These are phyloP conservation scores for Caenorhabditis becei DNA, from an alignment of 2,888 invertebrate species.

Conservation along the genomic window DNA sequence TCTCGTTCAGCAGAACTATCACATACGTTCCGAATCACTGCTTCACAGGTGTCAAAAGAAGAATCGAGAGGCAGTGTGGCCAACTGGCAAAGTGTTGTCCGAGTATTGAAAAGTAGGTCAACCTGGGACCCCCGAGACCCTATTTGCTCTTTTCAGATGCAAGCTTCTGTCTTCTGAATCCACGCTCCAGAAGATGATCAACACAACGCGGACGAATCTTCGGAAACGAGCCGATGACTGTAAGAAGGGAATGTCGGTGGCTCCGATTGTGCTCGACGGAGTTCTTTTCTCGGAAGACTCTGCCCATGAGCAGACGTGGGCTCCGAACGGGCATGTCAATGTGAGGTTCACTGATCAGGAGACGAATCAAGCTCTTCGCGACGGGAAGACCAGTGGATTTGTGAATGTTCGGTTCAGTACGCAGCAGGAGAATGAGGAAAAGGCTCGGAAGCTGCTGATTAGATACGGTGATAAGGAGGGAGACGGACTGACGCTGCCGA, in stretches of 20 bases:
- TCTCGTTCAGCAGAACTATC: constrained; percentile 68
- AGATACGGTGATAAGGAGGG: constrained; percentile 50
- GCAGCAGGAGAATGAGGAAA: constrained; percentile 53
- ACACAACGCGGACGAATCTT: constrained; percentile 58
- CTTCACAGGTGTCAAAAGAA: constrained; percentile 71
- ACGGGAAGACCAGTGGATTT: constrained; percentile 37
- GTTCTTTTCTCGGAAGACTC: constrained; percentile 38
- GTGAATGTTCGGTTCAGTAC: constrained; percentile 66
- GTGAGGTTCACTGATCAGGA: constrained; percentile 59
- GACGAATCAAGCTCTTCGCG: constrained; percentile 11
- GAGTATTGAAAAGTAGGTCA: constrained; percentile 59
- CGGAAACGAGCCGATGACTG: constrained; percentile 67
- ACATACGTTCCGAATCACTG: constrained; percentile 74
- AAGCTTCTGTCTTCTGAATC: constrained; percentile 61
- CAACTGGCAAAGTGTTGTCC: constrained; percentile 69
- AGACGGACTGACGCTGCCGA: constrained; percentile 45
- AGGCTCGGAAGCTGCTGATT: constrained; percentile 42
- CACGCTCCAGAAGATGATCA: constrained; percentile 57
- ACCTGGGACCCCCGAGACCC: background rate
- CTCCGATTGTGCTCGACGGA: constrained; percentile 26
- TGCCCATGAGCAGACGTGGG: constrained; percentile 58
- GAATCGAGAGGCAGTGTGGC: constrained; percentile 71
- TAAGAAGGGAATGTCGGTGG: constrained; percentile 54
- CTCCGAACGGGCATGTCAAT: constrained; percentile 67
- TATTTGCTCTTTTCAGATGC: constrained; percentile 59